These are phyloP conservation scores for Caenorhabditis panamensis DNA, from an alignment of 2,888 invertebrate genomes.

Conservation along the genomic window DNA sequence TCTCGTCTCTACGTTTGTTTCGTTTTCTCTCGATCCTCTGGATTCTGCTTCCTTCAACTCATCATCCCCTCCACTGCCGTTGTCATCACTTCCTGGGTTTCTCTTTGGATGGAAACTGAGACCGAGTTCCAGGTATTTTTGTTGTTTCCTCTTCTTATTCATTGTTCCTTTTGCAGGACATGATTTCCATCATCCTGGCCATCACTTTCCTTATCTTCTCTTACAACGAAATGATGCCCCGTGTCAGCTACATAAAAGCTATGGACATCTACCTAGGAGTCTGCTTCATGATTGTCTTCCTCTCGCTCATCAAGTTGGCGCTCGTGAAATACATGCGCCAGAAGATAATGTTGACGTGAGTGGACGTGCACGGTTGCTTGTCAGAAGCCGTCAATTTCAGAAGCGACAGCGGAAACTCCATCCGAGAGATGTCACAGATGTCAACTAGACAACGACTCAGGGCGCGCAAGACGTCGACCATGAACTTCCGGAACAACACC, in stretches of 20 bases:
- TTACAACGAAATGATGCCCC: conserved; percentile 79
- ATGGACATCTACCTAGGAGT: conserved; percentile 78
- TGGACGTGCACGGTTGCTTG: background rate
- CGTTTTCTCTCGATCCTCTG: conserved; percentile 76
- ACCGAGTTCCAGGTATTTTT: conserved; percentile 72
- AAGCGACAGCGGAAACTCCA: conserved; percentile 56
- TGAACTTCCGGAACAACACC: conserved; percentile 45
- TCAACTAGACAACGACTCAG: conserved; percentile 55
- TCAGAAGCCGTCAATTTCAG: conserved; percentile 35
- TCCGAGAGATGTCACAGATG: conserved; percentile 51
- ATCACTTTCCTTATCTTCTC: conserved; percentile 80
- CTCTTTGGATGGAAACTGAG: conserved; percentile 80
- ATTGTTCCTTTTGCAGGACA: conserved; percentile 68
- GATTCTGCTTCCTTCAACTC: conserved; percentile 79
- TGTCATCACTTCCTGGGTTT: conserved; percentile 79
- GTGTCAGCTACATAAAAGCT: conserved; percentile 77
- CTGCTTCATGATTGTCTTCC: conserved; percentile 80
- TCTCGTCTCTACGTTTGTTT: conserved; percentile 80
- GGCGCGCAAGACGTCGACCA: conserved; percentile 42
- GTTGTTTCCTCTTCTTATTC: background rate
- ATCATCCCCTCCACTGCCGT: conserved; percentile 80
- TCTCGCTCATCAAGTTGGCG: conserved; percentile 80
- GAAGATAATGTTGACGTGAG: conserved; percentile 64
- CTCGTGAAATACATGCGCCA: conserved; percentile 79
- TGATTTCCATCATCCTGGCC: conserved; percentile 80